These are phyloP conservation scores for Hirtodrosophila histrioides DNA, from an alignment of 2,888 invertebrate species.

Conservation along the genomic window DNA sequence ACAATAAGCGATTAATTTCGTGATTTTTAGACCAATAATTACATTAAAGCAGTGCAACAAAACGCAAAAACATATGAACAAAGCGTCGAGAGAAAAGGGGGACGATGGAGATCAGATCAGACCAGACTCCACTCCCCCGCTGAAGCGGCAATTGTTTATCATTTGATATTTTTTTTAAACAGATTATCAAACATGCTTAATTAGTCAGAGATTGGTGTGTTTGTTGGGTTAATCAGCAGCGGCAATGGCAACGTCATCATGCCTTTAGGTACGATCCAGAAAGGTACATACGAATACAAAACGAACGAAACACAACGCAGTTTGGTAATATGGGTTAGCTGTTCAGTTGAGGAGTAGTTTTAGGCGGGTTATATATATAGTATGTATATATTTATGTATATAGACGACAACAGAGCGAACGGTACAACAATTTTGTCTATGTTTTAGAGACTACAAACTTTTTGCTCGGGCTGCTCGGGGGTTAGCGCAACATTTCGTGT, in stretches of 20 bases:
- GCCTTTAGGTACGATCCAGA: constrained; percentile 85
- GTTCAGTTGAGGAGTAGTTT: constrained; percentile 7
- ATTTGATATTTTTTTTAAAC: neutral
- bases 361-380: constrained; percentile 21
- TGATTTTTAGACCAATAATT: neutral
- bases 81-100: constrained; percentile 32
- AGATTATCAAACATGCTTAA: constrained; percentile 52
- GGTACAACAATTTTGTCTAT: constrained; percentile 7
- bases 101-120: constrained; percentile 26
- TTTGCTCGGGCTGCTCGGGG: constrained; percentile 65
- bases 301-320: constrained; percentile 49
- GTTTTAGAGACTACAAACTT: constrained; percentile 74
- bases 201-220: constrained; percentile 54
- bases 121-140: constrained; percentile 24
- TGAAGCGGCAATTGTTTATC: constrained; percentile 10
- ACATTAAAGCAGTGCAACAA: constrained; percentile 45
- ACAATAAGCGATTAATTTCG: constrained; percentile 8
- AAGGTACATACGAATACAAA: constrained; percentile 74
- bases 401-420: constrained; percentile 22
- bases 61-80: constrained; percentile 48
- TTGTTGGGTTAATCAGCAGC: constrained; percentile 58
- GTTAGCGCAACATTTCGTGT: constrained; percentile 74
- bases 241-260: constrained; percentile 35
- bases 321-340: constrained; percentile 30
- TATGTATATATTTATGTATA: constrained; percentile 12